These are phyloP conservation scores for Poecilia gillii DNA, from an alignment of 2,797 vertebrate genomes.

Conservation along the genomic window DNA sequence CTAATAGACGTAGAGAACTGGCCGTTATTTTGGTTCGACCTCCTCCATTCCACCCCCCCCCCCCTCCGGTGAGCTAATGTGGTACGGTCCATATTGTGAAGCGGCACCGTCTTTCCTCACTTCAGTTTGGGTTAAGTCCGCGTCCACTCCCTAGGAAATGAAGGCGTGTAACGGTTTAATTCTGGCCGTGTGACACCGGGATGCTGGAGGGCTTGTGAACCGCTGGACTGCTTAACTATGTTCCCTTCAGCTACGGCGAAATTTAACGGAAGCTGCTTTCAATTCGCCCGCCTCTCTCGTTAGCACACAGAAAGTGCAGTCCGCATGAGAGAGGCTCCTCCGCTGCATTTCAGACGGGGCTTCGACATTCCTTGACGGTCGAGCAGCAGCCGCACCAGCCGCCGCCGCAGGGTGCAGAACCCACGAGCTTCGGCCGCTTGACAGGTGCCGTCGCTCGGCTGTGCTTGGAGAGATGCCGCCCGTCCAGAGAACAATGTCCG, in stretches of 20 bases:
- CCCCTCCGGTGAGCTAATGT: constrained; percentile 42
- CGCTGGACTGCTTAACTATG: constrained; percentile 41
- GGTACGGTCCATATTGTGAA: constrained; percentile 78
- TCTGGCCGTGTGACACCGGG: constrained; percentile 36
- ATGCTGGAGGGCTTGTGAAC: constrained; percentile 51
- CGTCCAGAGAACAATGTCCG: constrained; percentile 91
- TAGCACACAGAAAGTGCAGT: constrained; percentile 19
- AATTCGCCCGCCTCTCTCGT: constrained; percentile 17
- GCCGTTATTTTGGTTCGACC: not conserved
- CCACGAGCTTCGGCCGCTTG: constrained; percentile 62
- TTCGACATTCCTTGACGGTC: constrained; percentile 54
- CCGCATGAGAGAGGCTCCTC: constrained; percentile 51
- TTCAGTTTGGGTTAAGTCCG: constrained; percentile 54
- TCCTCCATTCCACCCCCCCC: constrained; percentile 38
- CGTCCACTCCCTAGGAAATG: constrained; percentile 10
- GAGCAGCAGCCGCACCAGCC: constrained; percentile 30
- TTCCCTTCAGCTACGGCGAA: constrained; percentile 29
- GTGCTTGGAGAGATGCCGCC: constrained; percentile 83
- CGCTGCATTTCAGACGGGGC: constrained; percentile 47
- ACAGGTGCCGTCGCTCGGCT: constrained; percentile 77
- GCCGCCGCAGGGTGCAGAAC: constrained; percentile 37
- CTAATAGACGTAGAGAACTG: not conserved
- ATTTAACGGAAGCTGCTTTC: constrained; percentile 31
- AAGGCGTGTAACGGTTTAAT: constrained; percentile 14
- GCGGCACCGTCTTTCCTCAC: constrained; percentile 61